Evolutionary conservation across 2,888 invertebrate genomes (phyloP).

Genomic region (Heteromyza rotundicornis): DNA sequence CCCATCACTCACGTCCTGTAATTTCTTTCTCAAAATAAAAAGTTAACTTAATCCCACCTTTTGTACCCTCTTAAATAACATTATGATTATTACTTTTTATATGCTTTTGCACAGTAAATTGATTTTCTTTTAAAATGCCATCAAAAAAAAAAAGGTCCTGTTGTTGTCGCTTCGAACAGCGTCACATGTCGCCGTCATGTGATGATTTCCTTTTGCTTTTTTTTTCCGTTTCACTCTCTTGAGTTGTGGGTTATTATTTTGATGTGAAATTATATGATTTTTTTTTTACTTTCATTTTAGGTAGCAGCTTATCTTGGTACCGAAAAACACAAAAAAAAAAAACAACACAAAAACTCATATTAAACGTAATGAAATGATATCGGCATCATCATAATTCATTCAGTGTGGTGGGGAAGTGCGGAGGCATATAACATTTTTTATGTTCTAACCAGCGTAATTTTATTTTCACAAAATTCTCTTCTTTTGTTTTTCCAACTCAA

Average conservation of each 20-base stretch:
- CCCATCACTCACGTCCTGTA: too few species aligned
- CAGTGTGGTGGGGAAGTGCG: too few species aligned
- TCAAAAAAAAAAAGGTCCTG: constrained; percentile 8
- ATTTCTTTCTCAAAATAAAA: too few species aligned
- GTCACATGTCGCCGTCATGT: background rate
- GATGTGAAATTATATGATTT: background rate
- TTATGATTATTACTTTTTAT: constrained; percentile 27
- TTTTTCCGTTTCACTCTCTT: background rate
- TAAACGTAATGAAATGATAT: constrained; percentile 3
- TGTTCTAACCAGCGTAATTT: background rate
- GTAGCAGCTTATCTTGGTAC: background rate
- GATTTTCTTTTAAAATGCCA: constrained; percentile 22
- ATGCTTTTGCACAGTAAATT: constrained; percentile 16
- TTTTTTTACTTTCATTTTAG: background rate
- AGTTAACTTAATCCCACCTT: too few species aligned
- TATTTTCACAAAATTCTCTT: background rate
- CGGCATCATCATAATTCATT: background rate
- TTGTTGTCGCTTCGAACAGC: background rate
- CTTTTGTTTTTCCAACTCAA: too few species aligned
- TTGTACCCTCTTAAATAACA: constrained; percentile 4
- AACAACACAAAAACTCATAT: constrained; percentile 1
- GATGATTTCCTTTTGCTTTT: background rate
- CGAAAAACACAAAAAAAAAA: too few species aligned
- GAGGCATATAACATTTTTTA: too few species aligned
- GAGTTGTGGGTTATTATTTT: background rate